Base-by-base conservation (phyloP, 2,888 invertebrate genomes). In the Catocala nupta region DNA sequence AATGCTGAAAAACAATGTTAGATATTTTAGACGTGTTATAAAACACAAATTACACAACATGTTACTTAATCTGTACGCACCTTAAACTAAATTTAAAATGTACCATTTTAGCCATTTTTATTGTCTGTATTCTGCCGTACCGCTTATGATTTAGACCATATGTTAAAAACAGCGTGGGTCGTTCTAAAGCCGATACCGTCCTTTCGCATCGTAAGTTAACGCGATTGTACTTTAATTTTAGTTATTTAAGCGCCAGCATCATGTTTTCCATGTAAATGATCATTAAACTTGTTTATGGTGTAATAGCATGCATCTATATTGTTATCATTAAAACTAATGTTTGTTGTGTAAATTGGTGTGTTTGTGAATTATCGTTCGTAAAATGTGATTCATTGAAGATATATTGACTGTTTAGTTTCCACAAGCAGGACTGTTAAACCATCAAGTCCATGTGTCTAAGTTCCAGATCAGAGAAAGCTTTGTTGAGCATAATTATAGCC, bases 221-320 rank as follows among this genome's bases (percentile, higher is more conserved):
- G 71, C 76, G 75, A 82, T 81, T 80, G 80, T 77, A 81, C 77
- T 81, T 81, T 82, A 82, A 85, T 83, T 83, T 84, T 81, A 78
- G 82, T 82, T 81, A 81, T 83, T 78, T 79, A 80, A 82, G 75
- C 80, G 78, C 78, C 72, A 65, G 61, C 62, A 66, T 69, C 68
- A 70, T 68, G 74, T 63, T 70, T 67, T 69, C 55, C 59, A 64
- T 68, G 73, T 78, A 77, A 80, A 78, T 78, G 80, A 77, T 77
- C 74, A 80, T 77, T 73, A 70, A 67, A 70, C 65, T 68, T 67
- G 63, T 70, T 72, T 75, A 70, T 64, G 56, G 36, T 47, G 55
- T 44, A 52, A 64, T 67, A 67, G 59, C 50, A 51, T 56, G 64
- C 49, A 45, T 60, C 51, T 59, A 33, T 55, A 59, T 51, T 65